A percentile compares a stretch with the other conserved stretches of the same genome.
Evolutionary conservation across 2,888 invertebrate genomes (phyloP).

Genomic region (Drymonia ruficornis): DNA sequence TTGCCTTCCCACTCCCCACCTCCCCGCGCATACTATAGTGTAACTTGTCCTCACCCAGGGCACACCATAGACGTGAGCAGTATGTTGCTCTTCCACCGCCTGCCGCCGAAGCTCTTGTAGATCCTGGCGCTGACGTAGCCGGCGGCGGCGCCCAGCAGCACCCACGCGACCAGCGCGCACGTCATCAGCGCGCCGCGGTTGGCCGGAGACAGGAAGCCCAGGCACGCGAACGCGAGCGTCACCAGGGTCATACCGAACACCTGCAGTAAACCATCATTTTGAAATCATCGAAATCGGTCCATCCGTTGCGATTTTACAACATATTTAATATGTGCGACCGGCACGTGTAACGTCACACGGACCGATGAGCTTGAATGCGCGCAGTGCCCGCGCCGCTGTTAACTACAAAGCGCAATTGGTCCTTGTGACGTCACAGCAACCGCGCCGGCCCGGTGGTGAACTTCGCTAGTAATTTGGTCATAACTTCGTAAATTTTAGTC

Average conservation of each 20-base stretch:
- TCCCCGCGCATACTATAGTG: background rate
- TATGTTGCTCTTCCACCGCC: slow-evolving; percentile 99
- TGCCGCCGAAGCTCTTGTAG: slow-evolving; percentile 99
- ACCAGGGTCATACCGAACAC: slow-evolving; percentile 97
- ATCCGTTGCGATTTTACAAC: no score
- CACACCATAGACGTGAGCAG: slow-evolving; percentile 97
- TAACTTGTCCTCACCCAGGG: slow-evolving; percentile 90
- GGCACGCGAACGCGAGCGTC: slow-evolving; percentile 98
- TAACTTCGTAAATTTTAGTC: no score
- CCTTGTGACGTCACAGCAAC: no score
- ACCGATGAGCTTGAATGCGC: no score
- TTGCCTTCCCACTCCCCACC: no score
- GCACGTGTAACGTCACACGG: no score
- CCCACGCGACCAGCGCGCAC: slow-evolving; percentile 97
- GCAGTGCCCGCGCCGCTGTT: no score
- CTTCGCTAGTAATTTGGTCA: no score
- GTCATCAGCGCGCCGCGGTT: slow-evolving; percentile 99
- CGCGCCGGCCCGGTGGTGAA: no score
- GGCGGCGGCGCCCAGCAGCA: slow-evolving; percentile 98
- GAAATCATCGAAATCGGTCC: no score
- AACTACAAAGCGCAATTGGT: no score
- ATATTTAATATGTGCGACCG: no score
- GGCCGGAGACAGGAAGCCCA: slow-evolving; percentile 99
- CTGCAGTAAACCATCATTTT: slow-evolving; percentile 38
- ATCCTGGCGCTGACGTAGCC: slow-evolving; percentile 98